Evolutionary conservation across 2,113 vertebrate genomes (phyloP), one percentile per base, ranked within the genome.

Genomic region (Diphyllodes magnificus): DNA sequence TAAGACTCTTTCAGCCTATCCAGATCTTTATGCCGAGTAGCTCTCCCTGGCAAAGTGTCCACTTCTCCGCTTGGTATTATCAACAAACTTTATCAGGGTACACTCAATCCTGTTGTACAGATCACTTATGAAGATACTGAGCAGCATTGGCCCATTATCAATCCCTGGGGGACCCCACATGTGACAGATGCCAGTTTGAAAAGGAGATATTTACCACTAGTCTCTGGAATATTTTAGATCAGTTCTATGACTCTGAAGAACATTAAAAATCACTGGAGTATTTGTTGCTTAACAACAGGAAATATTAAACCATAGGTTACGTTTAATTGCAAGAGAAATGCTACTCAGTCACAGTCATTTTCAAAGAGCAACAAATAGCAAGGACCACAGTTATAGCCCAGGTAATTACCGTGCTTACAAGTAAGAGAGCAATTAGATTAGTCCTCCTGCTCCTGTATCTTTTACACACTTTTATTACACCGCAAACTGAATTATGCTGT

Each of bases 381-480:
- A 92, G 64, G 70, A 82, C 95, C 81, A 96, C 89, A 86, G 63
- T 84, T 69, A 76, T 16, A 96, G 85, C 13, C 31, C 25, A 94
- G 54, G 76, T 91, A 95, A 95, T 96, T 92, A 93, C n/a, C 87
- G 56, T 30, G 53, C 57, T 84, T 90, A 61, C 20, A 66, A 39
- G 57, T 73, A 80, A 65, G 30, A 73, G 24, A 68, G 66, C 24
- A 82, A 31, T 83, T 61, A 92, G n/a, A 94, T 84, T 30, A 13
- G 54, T 91, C 9, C 33, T 66, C 49, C 12, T 11, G 8, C 33
- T 66, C 49, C 12, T 11, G 8, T 56, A 64, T 44, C 56, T 93
- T 73, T 23, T 65, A 70, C 23, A 39, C 30, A 75, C 20, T 77
- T 85, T 40, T n/a, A 39, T 75, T 47, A 82, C 3, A 21, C n/a